phyloP scores from a whole-genome alignment of 1,140 invertebrate genomes.

The Aphelenchoides avenae region DNA sequence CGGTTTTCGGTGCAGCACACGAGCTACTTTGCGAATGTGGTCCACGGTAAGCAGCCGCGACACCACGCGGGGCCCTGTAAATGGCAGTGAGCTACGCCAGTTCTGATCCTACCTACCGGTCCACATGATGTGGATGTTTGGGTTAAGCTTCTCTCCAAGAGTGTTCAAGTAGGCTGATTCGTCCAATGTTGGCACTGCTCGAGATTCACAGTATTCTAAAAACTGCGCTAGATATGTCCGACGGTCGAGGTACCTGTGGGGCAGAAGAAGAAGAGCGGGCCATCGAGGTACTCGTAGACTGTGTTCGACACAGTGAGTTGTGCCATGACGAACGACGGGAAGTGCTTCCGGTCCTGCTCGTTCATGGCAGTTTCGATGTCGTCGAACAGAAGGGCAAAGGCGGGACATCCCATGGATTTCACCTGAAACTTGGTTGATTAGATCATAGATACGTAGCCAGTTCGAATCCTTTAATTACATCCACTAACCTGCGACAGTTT shows the following conservation, averaged over 20 bases:
- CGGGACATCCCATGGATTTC: conserved; percentile 83
- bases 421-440: too few species aligned
- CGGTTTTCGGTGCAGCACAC: conserved; percentile 79
- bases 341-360: conserved; percentile 90
- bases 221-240: conserved; percentile 3
- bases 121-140: conserved; percentile 94
- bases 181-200: conserved; percentile 71
- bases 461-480: too few species aligned
- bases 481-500: too few species aligned
- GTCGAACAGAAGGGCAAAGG: conserved; percentile 94
- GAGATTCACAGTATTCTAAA: conserved; percentile 83
- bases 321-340: conserved; percentile 93
- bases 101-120: conserved; percentile 68
- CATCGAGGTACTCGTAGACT: conserved; percentile 83
- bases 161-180: conserved; percentile 93
- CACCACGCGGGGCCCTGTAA: conserved; percentile 82
- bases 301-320: conserved; percentile 96
- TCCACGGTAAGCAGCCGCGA: conserved; percentile 81
- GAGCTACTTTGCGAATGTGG: conserved; percentile 84
- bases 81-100: conserved; percentile 32
- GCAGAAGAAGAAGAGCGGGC: conserved; percentile 84
- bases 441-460: too few species aligned
- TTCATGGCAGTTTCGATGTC: conserved; percentile 94
- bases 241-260: conserved; percentile 69
- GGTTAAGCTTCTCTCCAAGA: conserved; percentile 83